These are phyloP conservation scores for Nymphalis urticae DNA, from an alignment of 2,888 invertebrate species.

Conservation along the genomic window DNA sequence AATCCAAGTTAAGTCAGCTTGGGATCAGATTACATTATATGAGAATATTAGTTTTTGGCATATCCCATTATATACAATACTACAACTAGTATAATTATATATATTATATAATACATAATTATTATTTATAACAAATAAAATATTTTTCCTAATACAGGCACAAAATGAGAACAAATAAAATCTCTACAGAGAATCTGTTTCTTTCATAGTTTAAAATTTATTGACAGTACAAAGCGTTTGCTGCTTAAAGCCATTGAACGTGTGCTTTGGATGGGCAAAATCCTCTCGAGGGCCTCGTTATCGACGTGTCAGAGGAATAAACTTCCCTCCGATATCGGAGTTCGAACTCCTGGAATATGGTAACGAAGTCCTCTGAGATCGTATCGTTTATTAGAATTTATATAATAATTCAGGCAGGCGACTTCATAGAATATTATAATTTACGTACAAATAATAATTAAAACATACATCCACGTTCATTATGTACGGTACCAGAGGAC, in stretches of 20 bases:
- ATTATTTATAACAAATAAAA: background rate
- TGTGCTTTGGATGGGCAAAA: conserved; percentile 12
- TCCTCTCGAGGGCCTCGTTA: conserved; percentile 20
- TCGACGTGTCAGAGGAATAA: conserved; percentile 19
- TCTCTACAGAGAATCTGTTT: background rate
- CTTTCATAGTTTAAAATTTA: conserved; percentile 3
- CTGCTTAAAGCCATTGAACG: conserved; percentile 16
- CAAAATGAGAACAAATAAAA: background rate
- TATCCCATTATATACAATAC: too few relatives aligned
- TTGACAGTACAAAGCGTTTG: background rate
- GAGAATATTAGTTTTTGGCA: too few relatives aligned
- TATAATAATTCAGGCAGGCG: background rate
- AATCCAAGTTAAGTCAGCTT: too few relatives aligned
- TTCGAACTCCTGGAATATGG: conserved; percentile 17
- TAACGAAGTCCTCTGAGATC: conserved; percentile 18
- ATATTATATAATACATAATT: too few relatives aligned
- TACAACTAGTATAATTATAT: too few relatives aligned
- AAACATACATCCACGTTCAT: too few relatives aligned
- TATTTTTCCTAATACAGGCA: background rate
- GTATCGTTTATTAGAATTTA: background rate
- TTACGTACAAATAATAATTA: too few relatives aligned
- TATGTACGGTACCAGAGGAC: too few relatives aligned
- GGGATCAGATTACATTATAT: too few relatives aligned
- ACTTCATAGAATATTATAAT: too few relatives aligned
- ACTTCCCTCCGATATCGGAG: conserved; percentile 14